Evolutionary conservation across 2,113 vertebrate genomes (phyloP).

Genomic region (Rissa tridactyla): DNA sequence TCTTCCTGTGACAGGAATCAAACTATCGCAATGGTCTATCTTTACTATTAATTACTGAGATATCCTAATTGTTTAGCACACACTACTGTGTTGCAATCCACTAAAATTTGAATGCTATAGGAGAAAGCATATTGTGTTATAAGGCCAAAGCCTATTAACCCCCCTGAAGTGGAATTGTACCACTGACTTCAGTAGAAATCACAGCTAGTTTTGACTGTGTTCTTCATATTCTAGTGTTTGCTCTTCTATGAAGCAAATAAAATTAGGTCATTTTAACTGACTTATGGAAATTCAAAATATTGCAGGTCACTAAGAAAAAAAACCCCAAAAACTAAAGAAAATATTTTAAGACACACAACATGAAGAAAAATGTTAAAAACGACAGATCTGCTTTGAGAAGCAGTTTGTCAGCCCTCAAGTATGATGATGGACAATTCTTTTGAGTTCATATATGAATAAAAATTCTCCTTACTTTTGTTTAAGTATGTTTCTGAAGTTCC

Average conservation of each 20-base stretch:
- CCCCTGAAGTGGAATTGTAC: rapidly evolving
- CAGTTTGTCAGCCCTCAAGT: not conserved
- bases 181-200: not conserved
- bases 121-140: not conserved
- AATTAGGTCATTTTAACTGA: not conserved
- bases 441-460: not conserved
- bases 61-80: not conserved
- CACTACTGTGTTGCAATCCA: rapidly evolving
- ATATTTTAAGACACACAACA: not conserved
- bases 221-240: not conserved
- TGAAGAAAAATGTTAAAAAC: not conserved
- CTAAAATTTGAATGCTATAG: not conserved
- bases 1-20: not conserved
- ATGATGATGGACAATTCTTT: not conserved
- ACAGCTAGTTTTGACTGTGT: not conserved
- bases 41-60: not conserved
- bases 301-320: not conserved
- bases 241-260: not conserved
- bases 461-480: not conserved
- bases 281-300: not conserved
- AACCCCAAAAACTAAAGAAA: not conserved
- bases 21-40: not conserved
- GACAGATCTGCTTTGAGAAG: not conserved
- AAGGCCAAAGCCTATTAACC: rapidly evolving
- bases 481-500: not conserved